Percentiles rank a stretch among this genome's conserved stretches.
Evolutionary conservation across 2,797 vertebrate species (phyloP).

Genomic region (Carapus acus): DNA sequence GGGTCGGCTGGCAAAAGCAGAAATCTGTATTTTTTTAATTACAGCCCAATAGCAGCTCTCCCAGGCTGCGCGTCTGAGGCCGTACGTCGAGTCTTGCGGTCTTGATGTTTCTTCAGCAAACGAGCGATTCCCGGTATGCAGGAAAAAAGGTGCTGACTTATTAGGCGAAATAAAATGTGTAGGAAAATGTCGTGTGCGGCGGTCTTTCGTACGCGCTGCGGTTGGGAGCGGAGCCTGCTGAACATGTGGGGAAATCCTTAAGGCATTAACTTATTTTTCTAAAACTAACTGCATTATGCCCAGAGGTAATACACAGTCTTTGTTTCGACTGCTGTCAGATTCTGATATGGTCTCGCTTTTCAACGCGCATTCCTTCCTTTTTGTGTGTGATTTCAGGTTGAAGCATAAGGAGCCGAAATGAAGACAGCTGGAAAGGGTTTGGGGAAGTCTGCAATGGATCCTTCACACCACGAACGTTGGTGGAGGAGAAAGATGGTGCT

Average conservation of each 20-base stretch:
- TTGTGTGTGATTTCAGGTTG: slow-evolving; percentile 67
- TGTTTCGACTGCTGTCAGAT: slow-evolving; percentile 41
- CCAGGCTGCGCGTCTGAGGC: slow-evolving; percentile 45
- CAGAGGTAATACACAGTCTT: slow-evolving; percentile 46
- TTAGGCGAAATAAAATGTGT: slow-evolving; percentile 63
- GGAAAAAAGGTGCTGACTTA: slow-evolving; percentile 68
- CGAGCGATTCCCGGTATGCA: slow-evolving; percentile 45
- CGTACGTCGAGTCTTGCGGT: too few relatives aligned
- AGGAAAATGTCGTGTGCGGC: slow-evolving; percentile 57
- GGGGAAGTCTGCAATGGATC: slow-evolving; percentile 64
- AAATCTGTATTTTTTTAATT: slow-evolving; percentile 58
- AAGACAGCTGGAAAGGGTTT: slow-evolving; percentile 65
- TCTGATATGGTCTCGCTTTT: slow-evolving; percentile 56
- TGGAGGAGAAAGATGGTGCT: slow-evolving; percentile 63
- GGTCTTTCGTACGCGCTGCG: slow-evolving; percentile 51
- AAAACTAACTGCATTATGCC: slow-evolving; percentile 39
- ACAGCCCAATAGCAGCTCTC: slow-evolving; percentile 45
- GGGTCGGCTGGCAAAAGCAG: slow-evolving; percentile 35
- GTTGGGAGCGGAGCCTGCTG: slow-evolving; percentile 50
- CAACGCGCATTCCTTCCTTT: slow-evolving; percentile 10
- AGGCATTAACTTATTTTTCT: slow-evolving; percentile 53
- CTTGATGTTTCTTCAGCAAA: slow-evolving; percentile 57
- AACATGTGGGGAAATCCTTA: slow-evolving; percentile 63
- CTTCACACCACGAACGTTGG: slow-evolving; percentile 44
- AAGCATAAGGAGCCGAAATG: slow-evolving; percentile 65